A percentile compares a stretch with the other conserved stretches of the same genome.
These are phyloP conservation scores for Microplitis demolitor DNA, from an alignment of 1,140 invertebrate genomes.

Conservation along the genomic window DNA sequence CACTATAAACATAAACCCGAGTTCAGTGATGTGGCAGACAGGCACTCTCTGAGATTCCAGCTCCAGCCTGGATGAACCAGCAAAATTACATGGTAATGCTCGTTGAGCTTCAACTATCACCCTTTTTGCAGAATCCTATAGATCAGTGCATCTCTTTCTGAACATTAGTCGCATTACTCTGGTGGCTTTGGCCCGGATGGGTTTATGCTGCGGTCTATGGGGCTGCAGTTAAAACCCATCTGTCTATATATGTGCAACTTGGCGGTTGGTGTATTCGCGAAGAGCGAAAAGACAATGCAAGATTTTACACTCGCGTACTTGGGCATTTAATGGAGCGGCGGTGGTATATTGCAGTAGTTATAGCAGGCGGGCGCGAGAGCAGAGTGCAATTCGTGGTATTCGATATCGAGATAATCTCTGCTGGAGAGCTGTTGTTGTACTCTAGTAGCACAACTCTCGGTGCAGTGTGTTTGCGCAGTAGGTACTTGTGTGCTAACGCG, in stretches of 20 bases:
- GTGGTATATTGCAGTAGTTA: constrained; percentile 3
- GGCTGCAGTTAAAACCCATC: background rate
- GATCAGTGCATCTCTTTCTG: background rate
- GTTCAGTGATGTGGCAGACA: background rate
- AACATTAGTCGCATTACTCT: background rate
- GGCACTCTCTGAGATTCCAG: background rate
- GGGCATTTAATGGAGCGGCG: constrained; percentile 44
- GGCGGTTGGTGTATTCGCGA: no score
- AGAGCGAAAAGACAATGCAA: constrained; percentile 55
- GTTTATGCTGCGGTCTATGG: constrained; percentile 22
- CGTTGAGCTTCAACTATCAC: background rate
- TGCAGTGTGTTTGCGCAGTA: background rate
- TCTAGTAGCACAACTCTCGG: constrained; percentile 16
- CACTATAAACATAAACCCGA: background rate
- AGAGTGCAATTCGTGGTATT: constrained; percentile 62
- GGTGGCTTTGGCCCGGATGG: constrained; percentile 26
- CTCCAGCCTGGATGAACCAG: background rate
- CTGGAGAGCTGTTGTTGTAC: no score
- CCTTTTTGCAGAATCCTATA: background rate
- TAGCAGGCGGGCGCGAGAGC: constrained; percentile 33
- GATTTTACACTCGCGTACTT: constrained; percentile 47
- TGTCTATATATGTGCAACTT: constrained; percentile 30
- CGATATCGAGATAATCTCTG: constrained; percentile 60
- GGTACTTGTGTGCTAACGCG: constrained; percentile 20
- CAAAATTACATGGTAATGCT: constrained; percentile 25